Conservation (phyloP, 2,113 vertebrate species). For the Indicator maculatus region DNA sequence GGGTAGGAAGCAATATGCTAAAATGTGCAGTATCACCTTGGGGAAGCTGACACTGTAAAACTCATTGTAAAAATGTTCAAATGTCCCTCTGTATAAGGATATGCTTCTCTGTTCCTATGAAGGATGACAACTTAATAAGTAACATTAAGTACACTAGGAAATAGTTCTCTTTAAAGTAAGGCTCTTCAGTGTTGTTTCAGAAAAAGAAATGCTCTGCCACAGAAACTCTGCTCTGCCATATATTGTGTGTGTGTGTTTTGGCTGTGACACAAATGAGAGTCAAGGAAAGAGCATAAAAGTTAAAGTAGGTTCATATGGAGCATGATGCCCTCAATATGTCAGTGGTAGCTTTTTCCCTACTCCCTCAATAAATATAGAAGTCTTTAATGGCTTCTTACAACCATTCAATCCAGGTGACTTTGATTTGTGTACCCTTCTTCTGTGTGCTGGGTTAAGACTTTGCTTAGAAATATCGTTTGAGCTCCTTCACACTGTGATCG, state of each 20-base stretch:
- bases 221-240: neutral
- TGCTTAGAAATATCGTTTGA: neutral
- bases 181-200: neutral
- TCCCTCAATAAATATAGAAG: conserved; percentile 1
- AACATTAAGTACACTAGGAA: neutral
- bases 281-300: conserved; percentile 4
- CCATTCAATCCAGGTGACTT: neutral
- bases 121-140: neutral
- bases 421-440: neutral
- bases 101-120: neutral
- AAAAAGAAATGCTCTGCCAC: neutral
- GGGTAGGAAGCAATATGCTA: neutral
- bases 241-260: neutral
- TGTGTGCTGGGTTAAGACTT: neutral
- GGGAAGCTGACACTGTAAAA: neutral
- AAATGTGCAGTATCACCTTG: neutral
- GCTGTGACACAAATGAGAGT: neutral
- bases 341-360: neutral
- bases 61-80: neutral
- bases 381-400: conserved; percentile 16
- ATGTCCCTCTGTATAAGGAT: neutral
- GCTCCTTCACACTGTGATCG: neutral
- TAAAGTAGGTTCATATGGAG: neutral
- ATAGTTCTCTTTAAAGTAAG: neutral
- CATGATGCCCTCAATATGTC: neutral